Base-by-base conservation (phyloP, 2,797 vertebrate genomes). In the Anabacerthia variegaticeps region DNA sequence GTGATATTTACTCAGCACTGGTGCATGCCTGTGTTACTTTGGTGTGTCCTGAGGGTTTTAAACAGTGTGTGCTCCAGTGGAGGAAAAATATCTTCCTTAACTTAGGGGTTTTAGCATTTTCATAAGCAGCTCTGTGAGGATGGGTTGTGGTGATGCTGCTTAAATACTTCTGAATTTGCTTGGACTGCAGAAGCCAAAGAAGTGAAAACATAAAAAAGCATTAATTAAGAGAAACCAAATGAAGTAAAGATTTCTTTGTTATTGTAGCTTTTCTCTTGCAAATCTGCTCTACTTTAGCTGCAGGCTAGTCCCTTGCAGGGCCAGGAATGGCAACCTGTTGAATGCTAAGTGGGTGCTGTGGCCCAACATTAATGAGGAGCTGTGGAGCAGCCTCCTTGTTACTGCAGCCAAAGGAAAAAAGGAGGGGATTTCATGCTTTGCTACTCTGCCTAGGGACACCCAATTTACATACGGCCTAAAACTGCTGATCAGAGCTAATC, bases 401-500 rank as follows among this genome's bases (percentile, higher is more conserved):
- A 8, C 34, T 69, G 30, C 23, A 88, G 92, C 67, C 49, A 67
- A 34, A 69, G 63, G 66, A 46, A 58, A 27, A 36, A 39, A 67
- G 18, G 27, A 85, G 79, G 34, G 14, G 55, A 86, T 85, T 73
- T 75, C 81, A 55, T 28, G 32, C 48, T 56, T 79, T 71, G 58
- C 80, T 77, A 3, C 39, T 84, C 74, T 52, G 83, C 96, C 89
- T 88, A 65, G 95, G 88, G 92, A 93, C 65, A 66, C 59, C 8
- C 3, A 46, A 96, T 96, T 97, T 93, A 91, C 78, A 91, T 83
- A 92, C 85, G 58, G 88, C 91, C 82, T 95, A 65, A 95, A 97
- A 96, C 88, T 95, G 89, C 93, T 96, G 92, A 89, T 94, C 89
- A 65, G 83, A 93, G 74, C 92, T 92, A 79, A 94, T 95, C 95